These are phyloP conservation scores for Pachypanchax playfairii DNA, from an alignment of 2,113 vertebrate species.

Conservation along the genomic window DNA sequence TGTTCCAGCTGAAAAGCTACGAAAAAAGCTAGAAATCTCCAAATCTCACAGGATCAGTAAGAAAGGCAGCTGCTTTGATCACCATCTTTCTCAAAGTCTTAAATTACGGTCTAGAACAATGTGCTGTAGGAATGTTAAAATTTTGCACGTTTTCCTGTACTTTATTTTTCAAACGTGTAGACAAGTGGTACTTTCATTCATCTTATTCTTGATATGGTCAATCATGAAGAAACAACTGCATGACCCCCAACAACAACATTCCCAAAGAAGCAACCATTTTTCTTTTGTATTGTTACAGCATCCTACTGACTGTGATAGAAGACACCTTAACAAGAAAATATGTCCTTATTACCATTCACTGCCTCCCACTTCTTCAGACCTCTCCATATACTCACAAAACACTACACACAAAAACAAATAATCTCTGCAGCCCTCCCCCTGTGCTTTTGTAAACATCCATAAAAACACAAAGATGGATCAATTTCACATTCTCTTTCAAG, in stretches of 20 bases:
- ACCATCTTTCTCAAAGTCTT: conserved; percentile 9
- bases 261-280: neutral
- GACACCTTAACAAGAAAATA: conserved; percentile 4
- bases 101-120: conserved; percentile 17
- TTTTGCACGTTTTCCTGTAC: neutral
- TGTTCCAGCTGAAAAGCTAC: neutral
- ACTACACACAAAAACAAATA: conserved; percentile 37
- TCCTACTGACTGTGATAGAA: conserved; percentile 3
- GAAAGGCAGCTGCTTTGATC: conserved; percentile 29
- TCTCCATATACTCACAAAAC: conserved; percentile 22
- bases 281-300: conserved; percentile 5
- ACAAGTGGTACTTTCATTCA: conserved; percentile 1
- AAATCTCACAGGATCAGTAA: conserved; percentile 23
- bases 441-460: conserved; percentile 30
- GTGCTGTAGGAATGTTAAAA: neutral
- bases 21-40: conserved; percentile 42
- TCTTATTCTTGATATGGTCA: neutral
- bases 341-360: conserved; percentile 2
- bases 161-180: conserved; percentile 1
- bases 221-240: conserved; percentile 12
- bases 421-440: conserved; percentile 27
- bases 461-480: conserved; percentile 61
- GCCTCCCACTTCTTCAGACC: conserved; percentile 16
- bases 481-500: conserved; percentile 65
- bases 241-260: conserved; percentile 5